Base-by-base conservation (phyloP, 2,113 vertebrate genomes). In the Engystomops pustulosus region DNA sequence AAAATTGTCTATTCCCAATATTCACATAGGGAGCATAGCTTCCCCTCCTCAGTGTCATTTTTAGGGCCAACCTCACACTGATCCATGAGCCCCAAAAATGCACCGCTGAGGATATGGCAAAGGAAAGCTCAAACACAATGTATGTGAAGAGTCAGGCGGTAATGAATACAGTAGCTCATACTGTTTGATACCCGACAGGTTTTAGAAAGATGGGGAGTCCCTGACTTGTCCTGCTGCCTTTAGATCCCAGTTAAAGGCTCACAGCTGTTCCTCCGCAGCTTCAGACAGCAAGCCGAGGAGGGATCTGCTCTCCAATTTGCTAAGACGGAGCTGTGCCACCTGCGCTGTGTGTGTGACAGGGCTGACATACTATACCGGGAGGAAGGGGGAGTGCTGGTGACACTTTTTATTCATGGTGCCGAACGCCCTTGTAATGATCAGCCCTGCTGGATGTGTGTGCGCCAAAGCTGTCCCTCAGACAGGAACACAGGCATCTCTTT, bases 401-500 rank as follows among this genome's bases (percentile, higher is more conserved):
- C 94, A 95, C 94, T 95, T 85, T 95, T 95, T 95, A 94, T 95
- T 94, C 94, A 94, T 93, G 92, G 94, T 93, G 91, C 91, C 91
- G 92, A 91, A 93, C 91, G 93, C 93, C 94, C 94, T 94, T 95
- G 94, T 95, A 95, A 95, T 95, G 94, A 95, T 95, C 94, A 94
- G 94, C 93, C 91, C 91, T 91, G 94, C 93, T 94, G 94, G 93
- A 93, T 94, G 93, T 93, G 92, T 93, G 93, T 92, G 94, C 91
- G 92, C 94, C 91, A 91, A 91, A 92, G 93, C 86, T 93, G 92
- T 93, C 94, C 93, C 94, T 90, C 83, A 91, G 94, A 93, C 81
- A 77, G 72, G 49, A 95, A 94, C 94, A 94, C 94, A 95, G 88
- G 88, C 93, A 90, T 88, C 91, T 91, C 91, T 88, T 92, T 93